phyloP scores from a whole-genome alignment of 2,113 vertebrate genomes.

The Zootoca vivipara region DNA sequence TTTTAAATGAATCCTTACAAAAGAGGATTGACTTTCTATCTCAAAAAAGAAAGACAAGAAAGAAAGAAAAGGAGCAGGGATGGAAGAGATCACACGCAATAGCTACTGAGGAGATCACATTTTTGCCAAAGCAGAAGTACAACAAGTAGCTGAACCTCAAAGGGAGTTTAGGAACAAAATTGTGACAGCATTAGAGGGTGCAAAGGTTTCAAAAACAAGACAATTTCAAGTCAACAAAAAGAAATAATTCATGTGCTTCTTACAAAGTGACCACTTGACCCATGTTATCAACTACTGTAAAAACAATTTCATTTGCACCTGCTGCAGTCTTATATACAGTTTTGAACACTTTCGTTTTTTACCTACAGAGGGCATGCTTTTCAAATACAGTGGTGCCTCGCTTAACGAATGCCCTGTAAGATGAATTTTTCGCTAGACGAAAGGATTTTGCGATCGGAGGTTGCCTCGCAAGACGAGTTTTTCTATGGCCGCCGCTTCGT shows the following conservation, averaged over 20 bases:
- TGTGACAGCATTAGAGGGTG: neutral
- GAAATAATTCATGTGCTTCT: neutral
- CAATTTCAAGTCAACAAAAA: neutral
- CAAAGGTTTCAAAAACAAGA: neutral
- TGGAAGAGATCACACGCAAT: neutral
- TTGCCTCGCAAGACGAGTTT: no score
- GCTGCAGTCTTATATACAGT: neutral
- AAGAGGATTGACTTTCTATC: neutral
- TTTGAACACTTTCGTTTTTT: neutral
- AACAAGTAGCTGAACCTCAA: neutral
- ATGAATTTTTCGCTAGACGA: no score
- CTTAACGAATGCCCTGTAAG: no score
- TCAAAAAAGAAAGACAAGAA: neutral
- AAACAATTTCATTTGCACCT: neutral
- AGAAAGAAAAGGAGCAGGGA: neutral
- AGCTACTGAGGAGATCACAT: neutral
- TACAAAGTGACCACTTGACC: no score
- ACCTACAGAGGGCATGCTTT: neutral
- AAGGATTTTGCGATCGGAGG: no score
- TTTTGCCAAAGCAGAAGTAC: neutral
- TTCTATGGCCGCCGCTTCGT: no score
- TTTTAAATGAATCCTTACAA: slow-evolving; percentile 6
- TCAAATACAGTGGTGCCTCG: no score
- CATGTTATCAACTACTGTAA: neutral
- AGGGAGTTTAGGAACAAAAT: no score